phyloP scores from a whole-genome alignment of 37 sponge, comb jelly and placozoan genomes.

The Tethya wilhelma region DNA sequence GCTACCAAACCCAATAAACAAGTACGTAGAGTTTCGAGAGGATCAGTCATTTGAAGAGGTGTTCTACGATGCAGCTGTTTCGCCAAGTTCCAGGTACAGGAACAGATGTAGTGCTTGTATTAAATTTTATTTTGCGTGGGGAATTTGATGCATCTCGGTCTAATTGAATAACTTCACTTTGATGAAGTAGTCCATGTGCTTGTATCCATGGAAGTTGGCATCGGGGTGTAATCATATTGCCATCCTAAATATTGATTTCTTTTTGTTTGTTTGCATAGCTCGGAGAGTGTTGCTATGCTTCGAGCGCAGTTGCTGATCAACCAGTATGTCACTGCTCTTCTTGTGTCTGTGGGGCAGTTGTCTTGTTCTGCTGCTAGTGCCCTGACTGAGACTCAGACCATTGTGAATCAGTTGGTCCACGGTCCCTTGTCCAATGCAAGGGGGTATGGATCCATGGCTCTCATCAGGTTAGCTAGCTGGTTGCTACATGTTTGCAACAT shows the following conservation, averaged over 20 bases:
- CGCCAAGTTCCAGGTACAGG: no score
- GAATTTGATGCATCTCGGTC: no score
- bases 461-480: conserved; percentile 63
- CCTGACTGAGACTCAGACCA: conserved; percentile 47
- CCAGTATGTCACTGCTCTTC: conserved; percentile 56
- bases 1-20: background rate
- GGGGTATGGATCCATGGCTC: conserved; percentile 75
- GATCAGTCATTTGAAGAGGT: conserved; percentile 44
- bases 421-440: conserved; percentile 49
- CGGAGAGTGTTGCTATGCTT: conserved; percentile 9
- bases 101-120: no score
- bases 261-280: no score
- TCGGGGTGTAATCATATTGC: no score
- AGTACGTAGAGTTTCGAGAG: conserved; percentile 27
- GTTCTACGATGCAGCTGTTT: conserved; percentile 45
- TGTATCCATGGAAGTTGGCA: no score
- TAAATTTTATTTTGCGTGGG: no score
- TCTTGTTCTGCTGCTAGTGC: background rate
- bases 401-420: conserved; percentile 60
- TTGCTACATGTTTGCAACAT: no score
- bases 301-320: conserved; percentile 61
- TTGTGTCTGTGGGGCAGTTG: background rate
- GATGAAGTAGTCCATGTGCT: no score
- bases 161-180: no score
- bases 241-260: no score